Percentiles rank a stretch among this genome's conserved stretches.
Conservation (phyloP, 2,797 vertebrate species). For the Cirrhinus molitorella region DNA sequence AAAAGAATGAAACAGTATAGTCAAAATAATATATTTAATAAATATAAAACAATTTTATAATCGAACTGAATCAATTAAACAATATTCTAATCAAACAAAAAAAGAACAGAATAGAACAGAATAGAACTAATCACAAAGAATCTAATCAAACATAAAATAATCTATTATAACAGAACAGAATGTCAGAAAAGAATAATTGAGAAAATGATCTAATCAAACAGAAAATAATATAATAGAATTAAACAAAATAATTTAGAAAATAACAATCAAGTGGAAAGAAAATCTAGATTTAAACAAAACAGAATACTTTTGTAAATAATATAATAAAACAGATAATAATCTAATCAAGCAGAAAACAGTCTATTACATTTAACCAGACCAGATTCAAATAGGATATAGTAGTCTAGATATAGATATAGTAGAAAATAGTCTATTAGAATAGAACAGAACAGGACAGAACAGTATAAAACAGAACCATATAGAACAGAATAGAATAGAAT, state of each 20-base stretch:
- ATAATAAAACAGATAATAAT: not conserved
- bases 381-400: too few species aligned
- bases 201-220: not conserved
- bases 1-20: not conserved
- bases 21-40: not conserved
- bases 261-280: too few species aligned
- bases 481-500: not conserved
- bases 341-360: not conserved
- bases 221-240: not conserved
- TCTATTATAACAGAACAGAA: not conserved
- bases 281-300: not conserved
- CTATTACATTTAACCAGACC: not conserved
- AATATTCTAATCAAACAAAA: too few species aligned
- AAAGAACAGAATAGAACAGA: not conserved
- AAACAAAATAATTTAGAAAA: not conserved
- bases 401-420: too few species aligned
- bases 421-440: too few species aligned
- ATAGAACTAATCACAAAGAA: not conserved
- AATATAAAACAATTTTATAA: not conserved
- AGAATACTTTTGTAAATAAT: not conserved
- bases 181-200: too few species aligned
- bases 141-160: not conserved
- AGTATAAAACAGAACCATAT: not conserved
- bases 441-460: not conserved
- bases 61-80: not conserved